phyloP scores from a whole-genome alignment of 2,888 invertebrate genomes.

The Platycnemis pennipes region DNA sequence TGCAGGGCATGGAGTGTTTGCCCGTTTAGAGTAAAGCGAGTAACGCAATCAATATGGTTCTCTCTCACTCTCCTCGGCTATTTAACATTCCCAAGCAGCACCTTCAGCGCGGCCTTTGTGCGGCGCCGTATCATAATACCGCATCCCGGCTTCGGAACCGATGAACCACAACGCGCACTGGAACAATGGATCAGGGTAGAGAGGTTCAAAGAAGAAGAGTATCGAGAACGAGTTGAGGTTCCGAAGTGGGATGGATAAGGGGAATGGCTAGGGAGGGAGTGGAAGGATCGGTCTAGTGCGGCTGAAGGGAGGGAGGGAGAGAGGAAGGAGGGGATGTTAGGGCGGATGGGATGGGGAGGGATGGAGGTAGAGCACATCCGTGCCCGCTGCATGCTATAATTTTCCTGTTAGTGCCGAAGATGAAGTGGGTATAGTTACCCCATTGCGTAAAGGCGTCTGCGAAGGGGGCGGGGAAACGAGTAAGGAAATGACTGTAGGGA shows the following conservation, averaged over 20 bases:
- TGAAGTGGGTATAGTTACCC: constrained; percentile 68
- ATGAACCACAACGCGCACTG: neutral
- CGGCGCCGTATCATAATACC: constrained; percentile 43
- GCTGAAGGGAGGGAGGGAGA: neutral
- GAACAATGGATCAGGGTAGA: constrained; percentile 22
- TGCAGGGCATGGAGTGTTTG: constrained; percentile 7
- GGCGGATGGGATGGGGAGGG: neutral
- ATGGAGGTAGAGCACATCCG: constrained; percentile 39
- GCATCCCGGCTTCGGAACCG: constrained; percentile 14
- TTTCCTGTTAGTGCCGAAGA: constrained; percentile 68
- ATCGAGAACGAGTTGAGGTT: neutral
- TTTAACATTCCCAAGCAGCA: constrained; percentile 15
- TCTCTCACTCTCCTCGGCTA: neutral
- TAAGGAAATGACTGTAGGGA: constrained; percentile 5
- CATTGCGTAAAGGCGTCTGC: constrained; percentile 57
- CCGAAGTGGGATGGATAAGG: neutral
- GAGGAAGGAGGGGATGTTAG: neutral
- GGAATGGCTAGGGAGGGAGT: neutral
- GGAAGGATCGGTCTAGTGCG: constrained; percentile 5
- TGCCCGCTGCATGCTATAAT: constrained; percentile 55
- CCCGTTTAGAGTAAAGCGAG: constrained; percentile 14
- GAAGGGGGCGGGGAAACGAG: constrained; percentile 56
- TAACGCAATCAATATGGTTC: neutral
- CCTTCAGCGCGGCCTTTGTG: neutral
- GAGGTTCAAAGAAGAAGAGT: constrained; percentile 4